Conservation (phyloP, 2,113 vertebrate species). For the Anser cygnoides region DNA sequence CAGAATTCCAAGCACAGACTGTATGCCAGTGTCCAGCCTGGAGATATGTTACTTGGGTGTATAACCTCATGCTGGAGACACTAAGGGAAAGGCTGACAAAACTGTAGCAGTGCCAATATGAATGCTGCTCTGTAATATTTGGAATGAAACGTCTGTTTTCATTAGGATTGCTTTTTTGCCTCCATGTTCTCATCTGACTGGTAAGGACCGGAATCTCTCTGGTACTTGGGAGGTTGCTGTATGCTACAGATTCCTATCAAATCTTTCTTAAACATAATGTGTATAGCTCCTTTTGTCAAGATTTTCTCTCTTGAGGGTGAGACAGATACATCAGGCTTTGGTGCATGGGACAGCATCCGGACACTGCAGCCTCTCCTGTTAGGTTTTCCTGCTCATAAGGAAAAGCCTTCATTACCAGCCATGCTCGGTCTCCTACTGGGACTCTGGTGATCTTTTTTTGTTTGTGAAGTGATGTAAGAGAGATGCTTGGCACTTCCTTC, state of each 20-base stretch:
- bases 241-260: neutral
- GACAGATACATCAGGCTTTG: neutral
- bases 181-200: neutral
- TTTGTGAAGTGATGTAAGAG: neutral
- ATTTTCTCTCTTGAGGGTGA: neutral
- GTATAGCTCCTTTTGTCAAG: neutral
- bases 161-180: neutral
- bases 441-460: neutral
- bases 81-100: neutral
- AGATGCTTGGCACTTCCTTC: neutral
- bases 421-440: neutral
- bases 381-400: neutral
- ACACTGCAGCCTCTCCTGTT: neutral
- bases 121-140: neutral
- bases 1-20: neutral
- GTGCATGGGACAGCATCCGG: neutral
- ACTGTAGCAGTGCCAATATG: neutral
- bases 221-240: neutral
- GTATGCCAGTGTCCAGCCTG: neutral
- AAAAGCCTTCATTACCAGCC: neutral
- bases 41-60: neutral
- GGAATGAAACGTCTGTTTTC: neutral
- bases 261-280: neutral
- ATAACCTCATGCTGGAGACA: fast-evolving
- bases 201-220: neutral